These are phyloP conservation scores for Esperia sulphurella DNA, from an alignment of 2,888 invertebrate genomes.

Conservation along the genomic window DNA sequence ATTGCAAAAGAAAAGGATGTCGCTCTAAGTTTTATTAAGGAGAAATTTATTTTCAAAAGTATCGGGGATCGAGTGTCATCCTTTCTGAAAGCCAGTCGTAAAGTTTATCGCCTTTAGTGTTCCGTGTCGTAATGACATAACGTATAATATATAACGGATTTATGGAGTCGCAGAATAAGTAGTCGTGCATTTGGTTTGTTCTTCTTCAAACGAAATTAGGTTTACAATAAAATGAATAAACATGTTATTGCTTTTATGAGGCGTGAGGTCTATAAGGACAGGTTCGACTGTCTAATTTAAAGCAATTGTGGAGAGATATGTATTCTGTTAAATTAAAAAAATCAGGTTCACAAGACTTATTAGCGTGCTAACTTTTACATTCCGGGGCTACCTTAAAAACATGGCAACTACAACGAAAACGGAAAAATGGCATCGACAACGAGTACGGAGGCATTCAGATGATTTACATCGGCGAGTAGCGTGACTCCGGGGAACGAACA, in stretches of 20 bases:
- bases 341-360: background rate
- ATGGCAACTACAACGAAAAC: conserved; percentile 34
- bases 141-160: conserved; percentile 15
- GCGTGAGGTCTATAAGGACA: too few species aligned
- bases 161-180: too few species aligned
- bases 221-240: too few species aligned
- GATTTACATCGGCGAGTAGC: conserved; percentile 55
- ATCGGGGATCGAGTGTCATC: conserved; percentile 57
- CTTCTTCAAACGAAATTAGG: too few species aligned
- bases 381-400: conserved; percentile 34
- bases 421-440: conserved; percentile 24
- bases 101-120: conserved; percentile 66
- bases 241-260: too few species aligned
- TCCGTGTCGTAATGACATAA: conserved; percentile 53
- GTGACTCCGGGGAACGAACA: conserved; percentile 53
- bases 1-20: conserved; percentile 27
- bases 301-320: too few species aligned
- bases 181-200: too few species aligned
- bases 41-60: conserved; percentile 66
- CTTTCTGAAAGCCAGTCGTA: conserved; percentile 62
- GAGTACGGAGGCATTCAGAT: conserved; percentile 30
- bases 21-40: conserved; percentile 24
- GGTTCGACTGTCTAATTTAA: too few species aligned
- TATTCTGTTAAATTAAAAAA: too few species aligned
- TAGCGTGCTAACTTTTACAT: background rate